A percentile compares a stretch with the other conserved stretches of the same genome.
These are phyloP conservation scores for Hypomecis atomaria DNA, from an alignment of 2,888 invertebrate species.

Conservation along the genomic window DNA sequence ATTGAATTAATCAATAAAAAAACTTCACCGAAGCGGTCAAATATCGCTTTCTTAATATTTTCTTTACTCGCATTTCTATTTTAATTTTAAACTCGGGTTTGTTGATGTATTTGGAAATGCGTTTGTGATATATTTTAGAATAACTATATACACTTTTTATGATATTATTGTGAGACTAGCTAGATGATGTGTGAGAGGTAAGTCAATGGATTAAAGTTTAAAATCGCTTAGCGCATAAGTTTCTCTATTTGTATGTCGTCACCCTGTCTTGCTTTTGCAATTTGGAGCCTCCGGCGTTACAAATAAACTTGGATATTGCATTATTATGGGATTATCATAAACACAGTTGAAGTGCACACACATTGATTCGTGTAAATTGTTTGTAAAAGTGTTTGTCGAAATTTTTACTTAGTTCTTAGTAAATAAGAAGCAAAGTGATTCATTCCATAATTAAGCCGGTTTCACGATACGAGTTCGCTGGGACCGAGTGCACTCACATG, in stretches of 20 bases:
- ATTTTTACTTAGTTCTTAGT: background rate
- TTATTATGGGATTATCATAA: conserved; percentile 30
- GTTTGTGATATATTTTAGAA: conserved; percentile 27
- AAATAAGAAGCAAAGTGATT: background rate
- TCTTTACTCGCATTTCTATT: conserved; percentile 48
- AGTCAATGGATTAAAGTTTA: conserved; percentile 49
- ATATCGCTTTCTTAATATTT: conserved; percentile 56
- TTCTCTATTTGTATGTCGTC: conserved; percentile 51
- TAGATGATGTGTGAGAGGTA: conserved; percentile 50
- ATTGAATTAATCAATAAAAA: conserved; percentile 40
- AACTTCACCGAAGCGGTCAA: conserved; percentile 52
- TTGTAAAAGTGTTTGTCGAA: conserved; percentile 24
- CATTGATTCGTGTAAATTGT: conserved; percentile 23
- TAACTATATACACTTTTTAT: conserved; percentile 32
- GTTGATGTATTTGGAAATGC: conserved; percentile 31
- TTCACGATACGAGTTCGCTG: too few relatives aligned
- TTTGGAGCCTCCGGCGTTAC: conserved; percentile 41
- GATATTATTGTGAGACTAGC: conserved; percentile 27
- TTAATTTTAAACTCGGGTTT: conserved; percentile 39
- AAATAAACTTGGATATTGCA: conserved; percentile 36
- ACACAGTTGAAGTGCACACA: conserved; percentile 31
- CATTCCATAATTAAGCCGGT: background rate
- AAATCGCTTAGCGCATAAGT: conserved; percentile 51
- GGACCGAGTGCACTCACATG: too few relatives aligned
- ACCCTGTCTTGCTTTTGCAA: conserved; percentile 71